phyloP scores from a whole-genome alignment of 2,888 invertebrate species.

The Lydus trimaculatus region DNA sequence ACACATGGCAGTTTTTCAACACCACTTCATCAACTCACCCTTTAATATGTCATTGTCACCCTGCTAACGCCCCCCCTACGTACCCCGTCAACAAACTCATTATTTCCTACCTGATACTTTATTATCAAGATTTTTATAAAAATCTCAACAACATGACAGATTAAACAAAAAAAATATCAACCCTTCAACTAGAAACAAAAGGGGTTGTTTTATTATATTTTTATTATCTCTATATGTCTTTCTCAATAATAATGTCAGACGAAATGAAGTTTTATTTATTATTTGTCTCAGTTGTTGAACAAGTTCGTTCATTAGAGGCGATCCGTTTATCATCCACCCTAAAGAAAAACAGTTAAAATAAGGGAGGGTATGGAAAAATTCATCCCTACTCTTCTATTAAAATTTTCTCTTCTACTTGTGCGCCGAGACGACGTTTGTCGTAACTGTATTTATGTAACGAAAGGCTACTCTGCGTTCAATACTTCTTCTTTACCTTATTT shows the following conservation, averaged over 20 bases:
- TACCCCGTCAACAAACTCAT: background rate
- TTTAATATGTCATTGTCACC: background rate
- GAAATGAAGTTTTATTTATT: background rate
- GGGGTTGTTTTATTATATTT: background rate
- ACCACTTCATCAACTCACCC: slow-evolving; percentile 7
- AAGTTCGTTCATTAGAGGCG: background rate
- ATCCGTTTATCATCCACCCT: background rate
- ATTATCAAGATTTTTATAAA: background rate
- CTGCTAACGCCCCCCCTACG: background rate
- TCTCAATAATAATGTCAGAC: background rate
- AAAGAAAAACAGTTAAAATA: background rate
- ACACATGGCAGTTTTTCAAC: slow-evolving; percentile 6
- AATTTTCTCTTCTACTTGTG: background rate
- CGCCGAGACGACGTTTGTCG: slow-evolving; percentile 24
- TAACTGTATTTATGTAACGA: slow-evolving; percentile 36
- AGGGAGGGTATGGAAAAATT: background rate
- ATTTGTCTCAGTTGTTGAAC: background rate
- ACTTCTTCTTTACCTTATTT: slow-evolving; percentile 55
- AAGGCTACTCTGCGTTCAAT: slow-evolving; percentile 55
- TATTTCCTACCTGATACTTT: background rate
- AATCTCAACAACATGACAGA: background rate
- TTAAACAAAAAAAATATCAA: background rate
- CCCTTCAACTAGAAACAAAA: background rate
- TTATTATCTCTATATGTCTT: background rate
- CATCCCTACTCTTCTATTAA: background rate